Evolutionary conservation across 2,113 vertebrate genomes (phyloP).

Genomic region (Xenopus tropicalis): UCB_Xtro_10.0 CM004443.2:159981501-159982000

Average conservation of each 20-base stretch:
- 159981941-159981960: no score
- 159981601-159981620: neutral
- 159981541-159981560: no score
- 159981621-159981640: conserved; percentile 2
- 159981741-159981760: neutral
- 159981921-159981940: no score
- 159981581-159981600: neutral
- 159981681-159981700: neutral
- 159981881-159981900: no score
- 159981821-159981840: neutral
- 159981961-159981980: no score
- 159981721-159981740: neutral
- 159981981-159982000: no score
- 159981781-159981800: neutral
- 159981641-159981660: neutral
- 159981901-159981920: no score
- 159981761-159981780: neutral
- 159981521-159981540: no score
- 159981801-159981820: neutral
- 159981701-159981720: conserved; percentile 6
- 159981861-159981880: neutral
- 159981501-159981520: no score
- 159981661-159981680: conserved; percentile 1
- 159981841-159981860: no score
- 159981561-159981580: neutral